A percentile compares a stretch with the other conserved stretches of the same genome.
Conservation (phyloP, 2,113 vertebrate genomes). For the Sphaerodactylus townsendi region DNA sequence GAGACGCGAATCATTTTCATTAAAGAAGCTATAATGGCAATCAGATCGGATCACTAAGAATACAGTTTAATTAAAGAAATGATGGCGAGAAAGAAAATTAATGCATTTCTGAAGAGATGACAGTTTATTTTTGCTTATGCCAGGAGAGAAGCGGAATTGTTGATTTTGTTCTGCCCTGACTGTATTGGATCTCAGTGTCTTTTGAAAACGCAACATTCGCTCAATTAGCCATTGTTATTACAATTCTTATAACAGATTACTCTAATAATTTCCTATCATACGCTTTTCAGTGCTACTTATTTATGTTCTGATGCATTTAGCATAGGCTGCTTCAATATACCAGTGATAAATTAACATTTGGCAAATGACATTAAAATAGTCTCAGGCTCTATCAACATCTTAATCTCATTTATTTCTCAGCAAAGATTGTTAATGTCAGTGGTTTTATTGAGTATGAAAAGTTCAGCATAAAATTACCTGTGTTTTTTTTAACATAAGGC, state of each 20-base stretch:
- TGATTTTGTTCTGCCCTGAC: neutral
- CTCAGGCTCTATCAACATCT: constrained; percentile 55
- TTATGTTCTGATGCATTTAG: constrained; percentile 64
- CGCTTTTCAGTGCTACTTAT: constrained; percentile 36
- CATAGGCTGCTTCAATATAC: constrained; percentile 49
- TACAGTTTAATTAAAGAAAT: constrained; percentile 75
- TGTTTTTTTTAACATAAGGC: constrained; percentile 51
- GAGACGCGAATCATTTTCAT: constrained; percentile 75
- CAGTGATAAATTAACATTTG: constrained; percentile 65
- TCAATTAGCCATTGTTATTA: constrained; percentile 36
- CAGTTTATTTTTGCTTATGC: constrained; percentile 64
- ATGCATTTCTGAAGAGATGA: constrained; percentile 67
- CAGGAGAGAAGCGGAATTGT: constrained; percentile 46
- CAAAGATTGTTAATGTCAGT: constrained; percentile 56
- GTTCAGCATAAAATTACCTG: constrained; percentile 56
- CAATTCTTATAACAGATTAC: constrained; percentile 52
- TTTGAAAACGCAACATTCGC: constrained; percentile 31
- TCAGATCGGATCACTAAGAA: constrained; percentile 75
- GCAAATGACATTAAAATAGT: constrained; percentile 69
- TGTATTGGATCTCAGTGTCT: constrained; percentile 42
- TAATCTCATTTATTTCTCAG: constrained; percentile 59
- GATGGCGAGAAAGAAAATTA: constrained; percentile 60
- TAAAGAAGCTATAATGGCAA: constrained; percentile 74
- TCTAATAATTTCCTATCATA: constrained; percentile 37
- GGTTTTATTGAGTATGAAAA: constrained; percentile 59